Evolutionary conservation across 2,888 invertebrate species (phyloP), one percentile per base, ranked within the genome.

Genomic region (Amiota mariae): DNA sequence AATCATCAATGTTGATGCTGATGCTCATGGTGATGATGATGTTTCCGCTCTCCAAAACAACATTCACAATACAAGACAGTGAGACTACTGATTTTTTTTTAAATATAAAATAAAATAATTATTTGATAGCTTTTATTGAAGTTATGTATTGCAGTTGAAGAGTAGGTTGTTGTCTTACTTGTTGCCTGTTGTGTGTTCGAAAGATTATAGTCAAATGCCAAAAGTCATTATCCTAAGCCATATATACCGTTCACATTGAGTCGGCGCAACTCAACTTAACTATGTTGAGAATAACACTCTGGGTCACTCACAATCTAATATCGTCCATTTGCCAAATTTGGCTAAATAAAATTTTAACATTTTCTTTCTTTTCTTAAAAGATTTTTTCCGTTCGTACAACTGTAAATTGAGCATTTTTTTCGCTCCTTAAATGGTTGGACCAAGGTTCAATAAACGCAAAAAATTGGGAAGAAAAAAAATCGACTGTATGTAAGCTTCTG

Each of bases 371-470:
- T 67, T 70, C 18, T 57, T 48, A n/a, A 76, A 84, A 84, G 82
- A 84, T 82, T 84, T 51, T 84, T 51, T 54, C 20, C 36, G 18
- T 76, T 82, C 73, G 77, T 63, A 67, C 76, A 76, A 82, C 85
- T 81, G 83, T 83, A 85, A 84, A 85, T 80, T 81, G 81, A 80
- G 80, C 84, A 80, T 82, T 83, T 81, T 36, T 81, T 78, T 72
- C 71, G 59, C 75, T 76, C 83, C 83, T 78, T 85, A 83, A 83
- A 83, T 81, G 83, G 83, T 72, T 72, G 70, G 77, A 67, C 12
- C 66, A 20, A 12, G 12, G 67, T 66, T 66, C 48, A 47, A 51
- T 51, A 24, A 36, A 36, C 36, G 36, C 36, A 6, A 36, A 36
- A 36, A 36, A 36, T 36, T 36, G 36, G 36, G 36, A 36, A 36